Base-by-base conservation (phyloP, 2,888 invertebrate species). In the Nowickia ferox region DNA sequence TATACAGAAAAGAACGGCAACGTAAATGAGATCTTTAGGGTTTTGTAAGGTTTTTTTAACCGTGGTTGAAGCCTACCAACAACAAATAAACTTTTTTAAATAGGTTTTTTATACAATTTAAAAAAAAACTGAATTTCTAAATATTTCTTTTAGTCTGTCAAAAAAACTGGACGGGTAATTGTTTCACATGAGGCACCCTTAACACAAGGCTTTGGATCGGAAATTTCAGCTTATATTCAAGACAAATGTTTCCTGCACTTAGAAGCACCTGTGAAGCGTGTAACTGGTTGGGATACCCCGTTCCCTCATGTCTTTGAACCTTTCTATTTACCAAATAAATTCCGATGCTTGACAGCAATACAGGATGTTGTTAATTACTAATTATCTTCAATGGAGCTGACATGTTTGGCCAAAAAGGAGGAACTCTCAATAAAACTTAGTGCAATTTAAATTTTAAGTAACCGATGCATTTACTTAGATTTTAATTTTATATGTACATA, bases 221-320 rank as follows among this genome's bases (percentile, higher is more conserved):
- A 99, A 93, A 93, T 99, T 15, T 97, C 98, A 0, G 97, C 99
- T 1, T 96, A 97, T 11, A 95, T 99, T 88, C 99, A 98, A 95
- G 96, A 96, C 90, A 96, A 97, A 89, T 99, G 99, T 92, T 99
- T 99, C 93, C 94, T 99, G 57, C 95, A 97, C 92, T 94, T 99
- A 88, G 98, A 99, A 93, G 98, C 99, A 1, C 99, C 99, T 0
- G 94, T 99, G 15, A 93, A 95, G 61, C 95, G 99, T 87, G 97
- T 98, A 66, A 95, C 98, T 38, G 92, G 99, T 13, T 98, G 98
- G 95, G 99, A 99, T 94, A 97, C 98, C 3, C 99, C 99, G 13
- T 99, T 99, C 93, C 98, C 99, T 8, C 98, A 98, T 93, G 95
- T 98, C 66, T 98, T 96, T 93, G 99, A 99, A 93, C 97, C 97